A percentile compares a stretch with the other conserved stretches of the same genome.
Evolutionary conservation across 2,888 invertebrate genomes (phyloP).

Genomic region (Melikaiella ostensackeni): DNA sequence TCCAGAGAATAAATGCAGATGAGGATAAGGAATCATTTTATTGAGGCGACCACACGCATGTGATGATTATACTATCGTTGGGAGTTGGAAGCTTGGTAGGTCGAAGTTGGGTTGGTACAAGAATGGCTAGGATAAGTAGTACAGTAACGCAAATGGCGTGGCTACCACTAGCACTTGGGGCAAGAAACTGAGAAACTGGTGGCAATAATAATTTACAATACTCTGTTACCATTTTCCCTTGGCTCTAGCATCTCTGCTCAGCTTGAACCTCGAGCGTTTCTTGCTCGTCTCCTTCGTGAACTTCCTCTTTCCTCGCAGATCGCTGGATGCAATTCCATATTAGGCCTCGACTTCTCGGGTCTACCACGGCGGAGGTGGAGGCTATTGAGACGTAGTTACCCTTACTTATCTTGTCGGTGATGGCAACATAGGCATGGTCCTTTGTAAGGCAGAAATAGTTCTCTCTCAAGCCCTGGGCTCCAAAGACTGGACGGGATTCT

Average conservation of each 20-base stretch:
- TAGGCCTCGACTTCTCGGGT: constrained; percentile 24
- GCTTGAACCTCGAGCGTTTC: constrained; percentile 24
- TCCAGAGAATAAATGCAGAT: not conserved
- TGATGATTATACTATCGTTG: not conserved
- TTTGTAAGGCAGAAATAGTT: not conserved
- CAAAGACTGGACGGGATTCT: constrained; percentile 1
- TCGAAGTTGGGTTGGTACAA: not conserved
- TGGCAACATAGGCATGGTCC: constrained; percentile 6
- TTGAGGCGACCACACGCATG: not conserved
- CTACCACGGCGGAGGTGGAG: not conserved
- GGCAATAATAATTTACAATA: constrained; percentile 37
- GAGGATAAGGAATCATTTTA: not conserved
- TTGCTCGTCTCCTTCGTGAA: constrained; percentile 29
- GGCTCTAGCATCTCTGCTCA: not conserved
- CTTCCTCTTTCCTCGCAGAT: constrained; percentile 36
- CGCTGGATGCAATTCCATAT: constrained; percentile 29
- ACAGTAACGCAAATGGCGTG: constrained; percentile 25
- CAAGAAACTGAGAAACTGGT: constrained; percentile 29
- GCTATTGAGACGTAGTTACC: constrained; percentile 33
- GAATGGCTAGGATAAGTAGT: constrained; percentile 25
- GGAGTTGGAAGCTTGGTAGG: not conserved
- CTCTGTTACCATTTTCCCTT: constrained; percentile 10
- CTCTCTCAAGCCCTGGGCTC: not conserved
- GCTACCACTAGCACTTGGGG: constrained; percentile 1
- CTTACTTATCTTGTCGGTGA: constrained; percentile 23